Evolutionary conservation across 1,140 invertebrate species (phyloP).

Genomic region (Cotesia chilonis): DNA sequence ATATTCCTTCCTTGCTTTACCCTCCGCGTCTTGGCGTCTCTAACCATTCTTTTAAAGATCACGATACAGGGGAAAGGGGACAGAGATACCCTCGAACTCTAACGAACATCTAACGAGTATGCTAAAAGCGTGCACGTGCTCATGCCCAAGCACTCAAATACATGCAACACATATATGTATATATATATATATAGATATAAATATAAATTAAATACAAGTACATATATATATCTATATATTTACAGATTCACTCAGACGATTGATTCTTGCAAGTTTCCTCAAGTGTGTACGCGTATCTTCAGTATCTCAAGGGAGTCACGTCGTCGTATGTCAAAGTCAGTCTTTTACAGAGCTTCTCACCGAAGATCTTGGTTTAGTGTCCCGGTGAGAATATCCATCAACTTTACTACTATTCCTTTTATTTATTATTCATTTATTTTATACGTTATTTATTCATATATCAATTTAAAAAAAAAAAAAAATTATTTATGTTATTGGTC

Average conservation of each 20-base stretch:
- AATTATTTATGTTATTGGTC: no score
- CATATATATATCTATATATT: conserved; percentile 6
- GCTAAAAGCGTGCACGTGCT: conserved; percentile 51
- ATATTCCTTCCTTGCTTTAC: conserved; percentile 8
- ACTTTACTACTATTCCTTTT: not conserved
- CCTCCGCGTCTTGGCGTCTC: conserved; percentile 23
- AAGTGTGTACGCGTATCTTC: conserved; percentile 30
- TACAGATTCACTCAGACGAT: conserved; percentile 12
- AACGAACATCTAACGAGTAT: conserved; percentile 47
- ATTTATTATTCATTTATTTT: not conserved
- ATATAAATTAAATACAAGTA: not conserved
- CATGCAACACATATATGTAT: conserved; percentile 38
- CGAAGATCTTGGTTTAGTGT: no score
- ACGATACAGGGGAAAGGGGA: conserved; percentile 21
- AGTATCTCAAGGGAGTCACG: conserved; percentile 35
- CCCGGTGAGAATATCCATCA: not conserved
- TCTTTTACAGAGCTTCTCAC: conserved; percentile 8
- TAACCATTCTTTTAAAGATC: conserved; percentile 30
- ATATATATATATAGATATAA: not conserved
- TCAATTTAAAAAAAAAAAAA: not conserved
- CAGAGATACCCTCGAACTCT: conserved; percentile 40
- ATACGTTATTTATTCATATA: not conserved
- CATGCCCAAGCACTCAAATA: conserved; percentile 46
- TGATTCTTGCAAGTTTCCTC: conserved; percentile 25
- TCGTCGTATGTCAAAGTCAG: conserved; percentile 40